Evolutionary conservation across 2,888 invertebrate species (phyloP).

Genomic region (Hydrotaea diabolus): DNA sequence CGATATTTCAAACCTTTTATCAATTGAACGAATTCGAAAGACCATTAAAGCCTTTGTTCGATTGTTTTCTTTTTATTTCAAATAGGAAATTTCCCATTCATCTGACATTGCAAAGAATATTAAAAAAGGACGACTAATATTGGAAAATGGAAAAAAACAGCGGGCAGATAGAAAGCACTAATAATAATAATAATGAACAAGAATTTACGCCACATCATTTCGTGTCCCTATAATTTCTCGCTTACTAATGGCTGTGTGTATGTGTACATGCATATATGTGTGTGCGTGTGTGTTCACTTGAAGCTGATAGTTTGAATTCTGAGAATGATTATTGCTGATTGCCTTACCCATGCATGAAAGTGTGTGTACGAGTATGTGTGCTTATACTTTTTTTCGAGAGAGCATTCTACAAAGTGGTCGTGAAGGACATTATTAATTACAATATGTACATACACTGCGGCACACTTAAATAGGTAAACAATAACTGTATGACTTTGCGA

Average conservation of each 20-base stretch:
- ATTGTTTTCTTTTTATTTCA: neutral
- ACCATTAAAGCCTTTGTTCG: neutral
- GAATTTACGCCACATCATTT: neutral
- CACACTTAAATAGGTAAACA: neutral
- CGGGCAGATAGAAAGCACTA: neutral
- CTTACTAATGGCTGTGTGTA: too few species aligned
- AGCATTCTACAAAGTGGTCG: slow-evolving; percentile 41
- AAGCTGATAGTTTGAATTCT: neutral
- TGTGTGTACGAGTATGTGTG: neutral
- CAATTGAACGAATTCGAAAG: neutral
- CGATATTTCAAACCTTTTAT: neutral
- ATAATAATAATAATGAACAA: neutral
- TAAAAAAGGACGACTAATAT: neutral
- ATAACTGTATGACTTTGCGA: too few species aligned
- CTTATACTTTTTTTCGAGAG: neutral
- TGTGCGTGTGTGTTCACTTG: too few species aligned
- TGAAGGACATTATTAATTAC: slow-evolving; percentile 63
- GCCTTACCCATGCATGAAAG: neutral
- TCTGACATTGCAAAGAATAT: neutral
- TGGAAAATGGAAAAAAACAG: neutral
- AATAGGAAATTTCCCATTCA: neutral
- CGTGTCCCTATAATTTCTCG: too few species aligned
- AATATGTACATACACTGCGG: slow-evolving; percentile 16
- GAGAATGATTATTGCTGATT: slow-evolving; percentile 30
- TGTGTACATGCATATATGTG: too few species aligned